These are phyloP conservation scores for Vidua chalybeata DNA, from an alignment of 2,113 vertebrate species.

Conservation along the genomic window DNA sequence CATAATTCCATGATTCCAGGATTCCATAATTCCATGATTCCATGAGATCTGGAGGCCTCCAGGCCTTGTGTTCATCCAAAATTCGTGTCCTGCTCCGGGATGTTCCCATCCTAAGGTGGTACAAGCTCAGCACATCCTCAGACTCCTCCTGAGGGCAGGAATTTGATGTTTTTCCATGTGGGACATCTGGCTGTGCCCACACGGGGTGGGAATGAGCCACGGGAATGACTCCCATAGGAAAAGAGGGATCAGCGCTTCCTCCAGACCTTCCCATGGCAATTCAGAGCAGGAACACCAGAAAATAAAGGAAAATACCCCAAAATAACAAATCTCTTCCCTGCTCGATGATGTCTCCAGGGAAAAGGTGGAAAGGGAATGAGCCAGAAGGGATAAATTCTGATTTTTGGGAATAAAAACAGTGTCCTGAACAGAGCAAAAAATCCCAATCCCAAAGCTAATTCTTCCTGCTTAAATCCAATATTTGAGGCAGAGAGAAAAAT, in stretches of 20 bases:
- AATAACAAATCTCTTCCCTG: not conserved
- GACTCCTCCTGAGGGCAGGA: not conserved
- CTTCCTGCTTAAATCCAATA: not conserved
- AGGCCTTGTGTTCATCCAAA: not conserved
- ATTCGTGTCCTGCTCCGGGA: accelerated
- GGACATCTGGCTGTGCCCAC: not conserved
- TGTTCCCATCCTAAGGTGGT: accelerated
- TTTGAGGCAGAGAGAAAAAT: not conserved
- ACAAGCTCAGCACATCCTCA: not conserved
- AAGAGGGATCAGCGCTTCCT: not conserved
- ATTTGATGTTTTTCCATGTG: accelerated
- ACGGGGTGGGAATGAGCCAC: accelerated
- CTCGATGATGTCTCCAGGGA: not conserved
- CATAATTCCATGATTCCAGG: no score
- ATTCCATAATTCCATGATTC: not conserved
- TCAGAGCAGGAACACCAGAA: not conserved
- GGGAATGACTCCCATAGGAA: not conserved
- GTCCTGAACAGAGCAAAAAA: not conserved
- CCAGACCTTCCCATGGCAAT: not conserved
- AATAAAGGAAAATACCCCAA: not conserved
- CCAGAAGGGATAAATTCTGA: not conserved
- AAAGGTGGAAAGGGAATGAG: not conserved
- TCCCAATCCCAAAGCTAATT: not conserved
- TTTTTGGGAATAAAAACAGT: not conserved
- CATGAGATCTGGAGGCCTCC: not conserved